Percentiles rank a stretch among this genome's conserved stretches.
Evolutionary conservation across 2,797 vertebrate species (phyloP).

Genomic region (Luscinia luscinia): DNA sequence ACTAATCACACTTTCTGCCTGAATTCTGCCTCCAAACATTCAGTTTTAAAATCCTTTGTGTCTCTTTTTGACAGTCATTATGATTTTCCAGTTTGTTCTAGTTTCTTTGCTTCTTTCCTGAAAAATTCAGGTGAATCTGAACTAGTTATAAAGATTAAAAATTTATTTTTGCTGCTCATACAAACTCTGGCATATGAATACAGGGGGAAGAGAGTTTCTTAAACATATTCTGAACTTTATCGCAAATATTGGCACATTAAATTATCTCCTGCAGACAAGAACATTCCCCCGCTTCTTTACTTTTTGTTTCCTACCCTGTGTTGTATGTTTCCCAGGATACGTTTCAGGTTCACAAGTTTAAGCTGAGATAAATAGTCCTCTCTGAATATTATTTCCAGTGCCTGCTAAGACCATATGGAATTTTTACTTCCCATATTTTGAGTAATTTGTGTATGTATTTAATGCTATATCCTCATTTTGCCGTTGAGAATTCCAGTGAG

Average conservation of each 20-base stretch:
- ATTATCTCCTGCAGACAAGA: background rate
- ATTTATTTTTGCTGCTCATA: background rate
- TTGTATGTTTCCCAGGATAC: background rate
- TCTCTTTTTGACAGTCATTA: background rate
- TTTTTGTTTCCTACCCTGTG: slow-evolving; percentile 9
- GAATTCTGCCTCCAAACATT: background rate
- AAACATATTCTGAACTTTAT: background rate
- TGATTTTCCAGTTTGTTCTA: background rate
- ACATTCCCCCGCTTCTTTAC: background rate
- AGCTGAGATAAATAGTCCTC: background rate
- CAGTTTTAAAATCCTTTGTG: background rate
- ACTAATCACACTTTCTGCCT: background rate
- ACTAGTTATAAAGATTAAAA: background rate
- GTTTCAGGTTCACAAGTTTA: background rate
- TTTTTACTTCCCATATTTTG: background rate
- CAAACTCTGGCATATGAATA: background rate
- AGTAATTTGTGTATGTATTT: background rate
- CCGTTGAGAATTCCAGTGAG: background rate
- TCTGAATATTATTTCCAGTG: background rate
- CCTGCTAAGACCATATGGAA: background rate
- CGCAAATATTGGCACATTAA: background rate
- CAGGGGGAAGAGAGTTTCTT: background rate
- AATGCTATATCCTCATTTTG: background rate
- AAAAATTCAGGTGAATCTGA: background rate
- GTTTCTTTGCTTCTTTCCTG: background rate